These are phyloP conservation scores for Plotosus lineatus DNA, from an alignment of 2,113 vertebrate species.

Conservation along the genomic window DNA sequence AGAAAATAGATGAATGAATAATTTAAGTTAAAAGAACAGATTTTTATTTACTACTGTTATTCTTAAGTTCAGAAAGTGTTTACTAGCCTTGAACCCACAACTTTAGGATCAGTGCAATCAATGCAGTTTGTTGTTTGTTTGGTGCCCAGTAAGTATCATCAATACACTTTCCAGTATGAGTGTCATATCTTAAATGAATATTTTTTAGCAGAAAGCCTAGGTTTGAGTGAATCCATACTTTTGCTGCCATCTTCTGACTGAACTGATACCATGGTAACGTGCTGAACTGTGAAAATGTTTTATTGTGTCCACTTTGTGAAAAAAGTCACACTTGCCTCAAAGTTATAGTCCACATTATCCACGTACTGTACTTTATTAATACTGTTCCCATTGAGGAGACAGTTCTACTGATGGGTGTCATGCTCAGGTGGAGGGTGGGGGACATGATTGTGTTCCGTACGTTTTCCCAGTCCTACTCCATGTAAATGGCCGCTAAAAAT, in stretches of 20 bases:
- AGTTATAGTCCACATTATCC: not conserved
- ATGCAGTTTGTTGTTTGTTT: not conserved
- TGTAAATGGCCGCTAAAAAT: not conserved
- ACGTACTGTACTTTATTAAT: not conserved
- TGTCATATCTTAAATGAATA: not conserved
- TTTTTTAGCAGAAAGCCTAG: not conserved
- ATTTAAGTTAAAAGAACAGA: no score
- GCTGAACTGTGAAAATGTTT: not conserved
- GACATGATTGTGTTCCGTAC: not conserved
- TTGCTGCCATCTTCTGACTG: conserved; percentile 34
- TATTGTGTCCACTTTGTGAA: not conserved
- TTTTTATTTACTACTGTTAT: no score
- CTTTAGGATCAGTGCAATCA: not conserved
- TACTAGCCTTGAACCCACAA: no score
- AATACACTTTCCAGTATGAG: not conserved
- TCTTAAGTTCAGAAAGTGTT: no score
- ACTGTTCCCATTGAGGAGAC: not conserved
- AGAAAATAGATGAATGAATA: no score
- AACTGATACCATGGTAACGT: no score
- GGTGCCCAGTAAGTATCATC: not conserved
- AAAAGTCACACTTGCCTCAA: not conserved
- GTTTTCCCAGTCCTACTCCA: not conserved
- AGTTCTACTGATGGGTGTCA: not conserved
- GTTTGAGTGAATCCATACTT: not conserved
- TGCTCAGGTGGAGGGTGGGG: not conserved